A percentile compares a stretch with the other conserved stretches of the same genome.
phyloP scores from a whole-genome alignment of 2,888 invertebrate genomes.

The Hemithea aestivaria region DNA sequence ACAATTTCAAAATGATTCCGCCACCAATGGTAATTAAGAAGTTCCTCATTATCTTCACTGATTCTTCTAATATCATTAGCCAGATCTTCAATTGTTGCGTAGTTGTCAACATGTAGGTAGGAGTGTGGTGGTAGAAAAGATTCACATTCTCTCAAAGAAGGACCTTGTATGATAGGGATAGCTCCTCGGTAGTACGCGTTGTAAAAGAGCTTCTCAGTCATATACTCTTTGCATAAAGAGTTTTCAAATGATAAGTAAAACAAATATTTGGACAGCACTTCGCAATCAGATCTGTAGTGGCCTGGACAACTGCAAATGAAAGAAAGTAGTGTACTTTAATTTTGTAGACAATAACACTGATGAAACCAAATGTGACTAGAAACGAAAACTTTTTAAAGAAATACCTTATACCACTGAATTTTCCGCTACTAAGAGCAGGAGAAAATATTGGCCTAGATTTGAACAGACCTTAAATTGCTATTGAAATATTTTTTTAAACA shows the following conservation, averaged over 20 bases:
- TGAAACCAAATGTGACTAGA: background rate
- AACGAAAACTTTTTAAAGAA: no score
- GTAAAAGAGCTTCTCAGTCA: slow-evolving; percentile 85
- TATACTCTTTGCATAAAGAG: slow-evolving; percentile 82
- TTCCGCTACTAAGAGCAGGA: no score
- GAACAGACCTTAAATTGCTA: no score
- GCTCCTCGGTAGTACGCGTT: slow-evolving; percentile 81
- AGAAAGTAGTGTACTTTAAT: no score
- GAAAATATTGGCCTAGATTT: no score
- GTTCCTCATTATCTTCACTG: slow-evolving; percentile 47
- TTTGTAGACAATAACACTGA: no score
- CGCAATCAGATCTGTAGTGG: slow-evolving; percentile 80
- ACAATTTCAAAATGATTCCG: slow-evolving; percentile 66
- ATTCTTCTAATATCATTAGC: slow-evolving; percentile 74
- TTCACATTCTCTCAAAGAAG: slow-evolving; percentile 64
- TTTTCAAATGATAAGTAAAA: slow-evolving; percentile 87
- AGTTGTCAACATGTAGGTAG: slow-evolving; percentile 80
- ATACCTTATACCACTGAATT: no score
- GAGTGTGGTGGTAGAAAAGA: slow-evolving; percentile 81
- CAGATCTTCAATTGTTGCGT: slow-evolving; percentile 65
- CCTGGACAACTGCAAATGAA: slow-evolving; percentile 82
- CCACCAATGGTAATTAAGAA: slow-evolving; percentile 78
- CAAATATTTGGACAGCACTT: slow-evolving; percentile 75
- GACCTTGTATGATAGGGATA: slow-evolving; percentile 83
- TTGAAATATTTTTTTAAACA: no score